These are phyloP conservation scores for Pandemis heparana DNA, from an alignment of 2,888 invertebrate species.

Conservation along the genomic window DNA sequence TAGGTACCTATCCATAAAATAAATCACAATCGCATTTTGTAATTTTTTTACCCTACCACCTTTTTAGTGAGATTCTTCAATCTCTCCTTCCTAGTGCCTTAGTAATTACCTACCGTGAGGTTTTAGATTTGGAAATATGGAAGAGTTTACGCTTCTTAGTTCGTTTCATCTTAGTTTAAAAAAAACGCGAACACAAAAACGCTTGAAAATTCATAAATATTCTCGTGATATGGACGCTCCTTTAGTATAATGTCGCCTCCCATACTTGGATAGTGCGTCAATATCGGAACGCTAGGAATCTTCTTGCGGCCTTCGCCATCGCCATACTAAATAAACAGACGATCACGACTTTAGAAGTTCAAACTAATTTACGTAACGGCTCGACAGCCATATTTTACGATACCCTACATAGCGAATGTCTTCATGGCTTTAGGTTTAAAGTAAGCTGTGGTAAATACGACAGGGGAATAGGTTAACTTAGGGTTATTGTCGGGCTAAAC, in stretches of 20 bases:
- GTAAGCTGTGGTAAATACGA: neutral
- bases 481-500: too few relatives aligned
- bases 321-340: constrained; percentile 24
- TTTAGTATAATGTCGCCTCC: neutral
- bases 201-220: neutral
- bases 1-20: too few relatives aligned
- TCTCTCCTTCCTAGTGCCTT: too few relatives aligned
- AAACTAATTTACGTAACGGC: constrained; percentile 36
- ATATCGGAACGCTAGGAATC: constrained; percentile 19
- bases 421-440: constrained; percentile 11
- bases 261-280: constrained; percentile 21
- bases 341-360: constrained; percentile 40
- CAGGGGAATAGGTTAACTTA: neutral
- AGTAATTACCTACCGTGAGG: too few relatives aligned
- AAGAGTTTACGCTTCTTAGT: too few relatives aligned
- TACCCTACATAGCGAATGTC: constrained; percentile 21
- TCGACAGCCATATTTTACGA: constrained; percentile 23
- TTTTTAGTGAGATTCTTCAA: too few relatives aligned
- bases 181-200: too few relatives aligned
- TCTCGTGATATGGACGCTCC: neutral
- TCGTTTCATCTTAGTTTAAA: too few relatives aligned
- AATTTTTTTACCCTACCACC: too few relatives aligned
- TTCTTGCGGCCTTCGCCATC: constrained; percentile 33
- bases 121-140: too few relatives aligned
- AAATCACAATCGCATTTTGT: too few relatives aligned